phyloP scores from a whole-genome alignment of 2,797 vertebrate species.

The Setipinna tenuifilis region DNA sequence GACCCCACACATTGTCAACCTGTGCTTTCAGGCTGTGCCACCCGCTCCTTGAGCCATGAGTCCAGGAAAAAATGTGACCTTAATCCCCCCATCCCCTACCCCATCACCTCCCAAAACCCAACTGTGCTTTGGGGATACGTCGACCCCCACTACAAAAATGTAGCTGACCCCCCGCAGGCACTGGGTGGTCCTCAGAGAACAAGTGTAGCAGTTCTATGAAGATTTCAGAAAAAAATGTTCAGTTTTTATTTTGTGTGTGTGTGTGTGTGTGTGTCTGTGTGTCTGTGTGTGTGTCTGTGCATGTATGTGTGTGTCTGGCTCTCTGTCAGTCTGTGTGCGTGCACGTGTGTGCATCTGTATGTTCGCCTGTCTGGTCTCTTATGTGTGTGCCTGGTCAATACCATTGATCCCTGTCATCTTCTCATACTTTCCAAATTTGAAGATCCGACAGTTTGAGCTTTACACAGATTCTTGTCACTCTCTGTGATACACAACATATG shows the following conservation, averaged over 20 bases:
- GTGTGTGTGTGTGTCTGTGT: too few species aligned
- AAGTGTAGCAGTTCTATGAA: neutral
- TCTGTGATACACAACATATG: too few species aligned
- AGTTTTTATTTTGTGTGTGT: neutral
- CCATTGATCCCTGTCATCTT: too few species aligned
- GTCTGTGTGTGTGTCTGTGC: neutral
- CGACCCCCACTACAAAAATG: constrained; percentile 10
- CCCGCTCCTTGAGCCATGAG: constrained; percentile 13
- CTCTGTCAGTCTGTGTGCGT: neutral
- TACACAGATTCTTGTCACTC: too few species aligned
- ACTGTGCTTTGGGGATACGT: constrained; percentile 6
- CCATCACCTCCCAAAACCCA: neutral
- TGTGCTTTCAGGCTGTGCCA: constrained; percentile 49
- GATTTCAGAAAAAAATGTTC: neutral
- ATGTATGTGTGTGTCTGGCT: neutral
- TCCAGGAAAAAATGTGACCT: constrained; percentile 40
- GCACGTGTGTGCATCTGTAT: too few species aligned
- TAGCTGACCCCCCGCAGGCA: neutral
- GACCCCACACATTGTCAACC: constrained; percentile 63
- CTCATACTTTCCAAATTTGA: too few species aligned
- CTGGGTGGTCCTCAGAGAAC: constrained; percentile 2
- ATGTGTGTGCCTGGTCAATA: too few species aligned
- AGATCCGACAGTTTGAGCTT: too few species aligned
- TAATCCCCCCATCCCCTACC: neutral
- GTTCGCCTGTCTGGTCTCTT: too few species aligned